Conservation (phyloP, 2,113 vertebrate species). For the Sisor rabdophorus region DNA sequence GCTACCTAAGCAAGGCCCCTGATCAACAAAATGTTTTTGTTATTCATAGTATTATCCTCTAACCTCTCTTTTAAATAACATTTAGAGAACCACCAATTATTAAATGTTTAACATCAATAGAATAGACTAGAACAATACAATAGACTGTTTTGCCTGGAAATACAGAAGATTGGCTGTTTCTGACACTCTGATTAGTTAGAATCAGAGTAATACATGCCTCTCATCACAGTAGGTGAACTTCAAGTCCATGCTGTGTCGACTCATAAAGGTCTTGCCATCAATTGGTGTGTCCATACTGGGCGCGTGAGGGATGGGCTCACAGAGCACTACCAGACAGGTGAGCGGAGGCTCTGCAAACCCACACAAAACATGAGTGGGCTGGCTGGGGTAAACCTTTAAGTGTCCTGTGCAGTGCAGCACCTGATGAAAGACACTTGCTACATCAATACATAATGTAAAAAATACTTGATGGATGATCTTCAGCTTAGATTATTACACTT, state of each 20-base stretch:
- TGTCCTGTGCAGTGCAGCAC: conserved; percentile 91
- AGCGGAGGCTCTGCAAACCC: conserved; percentile 76
- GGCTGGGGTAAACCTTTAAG: conserved; percentile 71
- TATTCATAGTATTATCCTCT: neutral
- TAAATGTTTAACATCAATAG: too few species aligned
- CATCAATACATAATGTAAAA: neutral
- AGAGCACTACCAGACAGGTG: conserved; percentile 87
- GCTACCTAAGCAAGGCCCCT: too few species aligned
- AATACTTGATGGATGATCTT: neutral
- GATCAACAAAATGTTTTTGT: too few species aligned
- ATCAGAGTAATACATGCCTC: conserved; percentile 66
- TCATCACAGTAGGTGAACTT: conserved; percentile 93
- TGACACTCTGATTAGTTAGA: neutral
- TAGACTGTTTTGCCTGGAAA: neutral
- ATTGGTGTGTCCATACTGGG: conserved; percentile 84
- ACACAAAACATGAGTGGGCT: conserved; percentile 68
- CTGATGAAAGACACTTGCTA: conserved; percentile 57
- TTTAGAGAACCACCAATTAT: neutral
- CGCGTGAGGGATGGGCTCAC: conserved; percentile 86
- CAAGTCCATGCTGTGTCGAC: conserved; percentile 97
- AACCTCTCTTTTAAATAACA: neutral
- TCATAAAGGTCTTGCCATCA: conserved; percentile 90
- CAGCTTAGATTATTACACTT: neutral
- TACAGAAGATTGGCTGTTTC: neutral
- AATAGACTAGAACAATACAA: too few species aligned